These are phyloP conservation scores for Andrena trimmerana DNA, from an alignment of 2,888 invertebrate species.

Conservation along the genomic window DNA sequence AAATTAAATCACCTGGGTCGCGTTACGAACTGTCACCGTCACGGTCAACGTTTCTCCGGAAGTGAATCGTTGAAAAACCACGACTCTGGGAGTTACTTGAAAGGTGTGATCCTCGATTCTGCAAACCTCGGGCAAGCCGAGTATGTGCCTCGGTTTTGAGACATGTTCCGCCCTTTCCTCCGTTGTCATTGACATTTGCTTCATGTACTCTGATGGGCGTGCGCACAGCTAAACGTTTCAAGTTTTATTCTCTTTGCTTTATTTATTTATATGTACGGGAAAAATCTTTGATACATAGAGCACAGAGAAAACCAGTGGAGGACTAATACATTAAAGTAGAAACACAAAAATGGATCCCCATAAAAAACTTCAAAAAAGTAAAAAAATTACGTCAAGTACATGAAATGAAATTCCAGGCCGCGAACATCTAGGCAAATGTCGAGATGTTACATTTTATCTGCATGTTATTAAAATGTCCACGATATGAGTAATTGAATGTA, in stretches of 20 bases:
- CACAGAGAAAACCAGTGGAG: too few relatives aligned
- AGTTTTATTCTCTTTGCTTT: neutral
- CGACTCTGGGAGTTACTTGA: constrained; percentile 85
- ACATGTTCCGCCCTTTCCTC: constrained; percentile 71
- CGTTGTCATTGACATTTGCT: constrained; percentile 72
- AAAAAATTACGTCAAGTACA: too few relatives aligned
- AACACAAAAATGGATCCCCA: too few relatives aligned
- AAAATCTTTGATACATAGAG: too few relatives aligned
- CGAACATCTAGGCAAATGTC: too few relatives aligned
- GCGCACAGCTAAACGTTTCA: constrained; percentile 43
- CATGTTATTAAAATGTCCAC: too few relatives aligned
- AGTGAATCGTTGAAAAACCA: constrained; percentile 88
- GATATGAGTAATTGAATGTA: too few relatives aligned
- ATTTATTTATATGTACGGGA: too few relatives aligned
- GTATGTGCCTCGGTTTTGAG: constrained; percentile 48
- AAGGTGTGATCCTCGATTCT: constrained; percentile 53
- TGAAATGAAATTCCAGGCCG: too few relatives aligned
- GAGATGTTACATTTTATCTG: too few relatives aligned
- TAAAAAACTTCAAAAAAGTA: too few relatives aligned
- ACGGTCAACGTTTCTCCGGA: constrained; percentile 86
- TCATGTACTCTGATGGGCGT: constrained; percentile 77
- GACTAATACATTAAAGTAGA: too few relatives aligned
- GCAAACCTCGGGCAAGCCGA: neutral
- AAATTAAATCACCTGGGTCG: constrained; percentile 84
- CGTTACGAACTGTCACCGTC: constrained; percentile 87